phyloP scores from a whole-genome alignment of 2,797 vertebrate genomes.

The Neomorphus geoffroyi region DNA sequence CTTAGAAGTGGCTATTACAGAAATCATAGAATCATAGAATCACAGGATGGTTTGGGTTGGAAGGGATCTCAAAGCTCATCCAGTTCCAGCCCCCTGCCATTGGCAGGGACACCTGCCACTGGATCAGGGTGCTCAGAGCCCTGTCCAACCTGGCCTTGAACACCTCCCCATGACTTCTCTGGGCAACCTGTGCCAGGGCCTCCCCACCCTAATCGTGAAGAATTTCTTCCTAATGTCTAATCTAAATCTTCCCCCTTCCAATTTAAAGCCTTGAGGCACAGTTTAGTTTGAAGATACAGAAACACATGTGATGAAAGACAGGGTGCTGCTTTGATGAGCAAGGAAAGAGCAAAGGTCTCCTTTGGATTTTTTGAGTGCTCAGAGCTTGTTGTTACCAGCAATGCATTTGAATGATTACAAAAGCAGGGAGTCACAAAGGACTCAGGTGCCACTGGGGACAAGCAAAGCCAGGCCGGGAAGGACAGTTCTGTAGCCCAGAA shows the following conservation, averaged over 20 bases:
- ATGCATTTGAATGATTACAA: background rate
- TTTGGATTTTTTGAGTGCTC: background rate
- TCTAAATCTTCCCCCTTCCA: no score
- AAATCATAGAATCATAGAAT: no score
- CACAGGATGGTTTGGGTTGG: no score
- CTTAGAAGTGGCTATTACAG: background rate
- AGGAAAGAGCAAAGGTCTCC: background rate
- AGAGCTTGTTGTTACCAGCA: background rate
- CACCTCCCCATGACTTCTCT: no score
- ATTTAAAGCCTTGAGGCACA: background rate
- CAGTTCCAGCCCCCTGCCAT: no score
- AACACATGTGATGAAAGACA: background rate
- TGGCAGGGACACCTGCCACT: no score
- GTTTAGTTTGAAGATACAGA: background rate
- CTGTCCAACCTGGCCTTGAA: no score
- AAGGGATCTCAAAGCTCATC: no score
- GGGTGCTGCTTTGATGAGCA: background rate
- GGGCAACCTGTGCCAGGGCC: no score
- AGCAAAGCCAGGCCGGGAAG: background rate
- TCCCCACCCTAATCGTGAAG: no score
- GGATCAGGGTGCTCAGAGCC: no score
- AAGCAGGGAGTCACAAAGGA: background rate
- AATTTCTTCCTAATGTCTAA: no score
- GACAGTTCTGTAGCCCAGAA: background rate
- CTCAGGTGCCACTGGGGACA: background rate